phyloP scores from a whole-genome alignment of 2,797 vertebrate species.

The Ptychobarbus kaznakovi region DNA sequence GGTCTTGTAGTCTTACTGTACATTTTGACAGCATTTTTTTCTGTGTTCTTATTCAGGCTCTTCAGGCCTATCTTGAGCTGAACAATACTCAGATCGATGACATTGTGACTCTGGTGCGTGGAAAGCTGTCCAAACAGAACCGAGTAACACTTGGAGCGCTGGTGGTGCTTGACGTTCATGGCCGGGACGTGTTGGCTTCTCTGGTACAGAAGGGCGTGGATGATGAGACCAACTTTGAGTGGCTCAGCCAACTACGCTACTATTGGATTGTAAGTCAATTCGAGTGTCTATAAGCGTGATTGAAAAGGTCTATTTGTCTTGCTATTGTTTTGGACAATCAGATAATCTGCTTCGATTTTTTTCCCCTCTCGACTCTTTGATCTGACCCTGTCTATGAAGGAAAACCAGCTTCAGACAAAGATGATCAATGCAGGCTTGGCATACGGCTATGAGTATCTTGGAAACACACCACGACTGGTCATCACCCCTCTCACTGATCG shows the following conservation, averaged over 20 bases:
- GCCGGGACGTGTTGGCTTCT: conserved; percentile 82
- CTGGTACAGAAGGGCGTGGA: conserved; percentile 84
- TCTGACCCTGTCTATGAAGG: conserved; percentile 69
- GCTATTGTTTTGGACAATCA: not conserved
- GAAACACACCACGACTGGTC: conserved; percentile 89
- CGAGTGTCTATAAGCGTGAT: not conserved
- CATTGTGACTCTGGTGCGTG: conserved; percentile 85
- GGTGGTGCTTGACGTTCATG: conserved; percentile 88
- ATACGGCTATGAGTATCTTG: conserved; percentile 92
- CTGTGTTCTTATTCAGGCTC: conserved; percentile 72
- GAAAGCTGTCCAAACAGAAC: conserved; percentile 90
- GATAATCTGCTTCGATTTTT: conserved; percentile 9
- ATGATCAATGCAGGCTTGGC: conserved; percentile 92
- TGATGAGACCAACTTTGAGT: conserved; percentile 89
- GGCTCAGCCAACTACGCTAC: conserved; percentile 91
- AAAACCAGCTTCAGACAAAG: conserved; percentile 87
- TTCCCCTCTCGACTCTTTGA: conserved; percentile 8
- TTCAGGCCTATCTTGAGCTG: conserved; percentile 80
- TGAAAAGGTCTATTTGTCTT: not conserved
- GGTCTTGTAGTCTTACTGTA: not conserved
- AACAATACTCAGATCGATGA: conserved; percentile 90
- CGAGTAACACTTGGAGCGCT: conserved; percentile 85
- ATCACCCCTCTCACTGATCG: conserved; percentile 93
- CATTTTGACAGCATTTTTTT: not conserved
- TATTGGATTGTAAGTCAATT: conserved; percentile 84